Conservation (phyloP, 2,888 invertebrate species). For the Thecophora atra region DNA sequence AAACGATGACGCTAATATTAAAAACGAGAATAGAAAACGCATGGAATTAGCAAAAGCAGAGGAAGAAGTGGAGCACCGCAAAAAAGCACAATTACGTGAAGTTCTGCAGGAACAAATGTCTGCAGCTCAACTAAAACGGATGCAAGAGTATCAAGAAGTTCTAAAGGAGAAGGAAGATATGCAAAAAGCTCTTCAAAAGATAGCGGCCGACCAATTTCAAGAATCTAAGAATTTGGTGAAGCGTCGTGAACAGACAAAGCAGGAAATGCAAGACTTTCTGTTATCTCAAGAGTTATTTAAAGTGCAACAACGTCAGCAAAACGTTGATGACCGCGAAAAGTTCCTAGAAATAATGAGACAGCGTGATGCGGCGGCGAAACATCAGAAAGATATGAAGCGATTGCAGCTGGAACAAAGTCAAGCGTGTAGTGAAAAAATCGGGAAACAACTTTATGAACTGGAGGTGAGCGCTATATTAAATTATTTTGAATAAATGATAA, state of each 20-base stretch:
- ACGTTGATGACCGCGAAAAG: constrained; percentile 40
- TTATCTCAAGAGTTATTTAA: constrained; percentile 37
- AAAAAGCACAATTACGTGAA: constrained; percentile 40
- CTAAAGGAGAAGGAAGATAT: constrained; percentile 44
- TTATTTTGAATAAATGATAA: not conserved
- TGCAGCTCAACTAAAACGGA: constrained; percentile 36
- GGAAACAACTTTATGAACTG: constrained; percentile 39
- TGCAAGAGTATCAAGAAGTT: constrained; percentile 40
- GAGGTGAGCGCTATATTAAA: constrained; percentile 33
- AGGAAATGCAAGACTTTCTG: constrained; percentile 46
- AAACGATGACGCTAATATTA: constrained; percentile 39
- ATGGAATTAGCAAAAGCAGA: constrained; percentile 33
- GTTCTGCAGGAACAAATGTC: constrained; percentile 43
- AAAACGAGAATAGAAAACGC: constrained; percentile 33
- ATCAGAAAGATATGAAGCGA: constrained; percentile 36
- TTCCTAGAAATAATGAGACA: constrained; percentile 39
- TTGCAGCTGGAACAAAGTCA: constrained; percentile 13
- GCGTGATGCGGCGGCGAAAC: constrained; percentile 42
- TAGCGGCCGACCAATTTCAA: constrained; percentile 35
- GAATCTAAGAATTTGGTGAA: constrained; percentile 34
- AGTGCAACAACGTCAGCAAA: constrained; percentile 35
- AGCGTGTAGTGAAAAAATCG: constrained; percentile 42
- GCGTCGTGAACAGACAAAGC: constrained; percentile 35
- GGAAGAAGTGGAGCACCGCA: constrained; percentile 39
- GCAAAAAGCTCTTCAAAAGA: constrained; percentile 38